These are phyloP conservation scores for Ceratothoa steindachneri DNA, from an alignment of 2,888 invertebrate species.

Conservation along the genomic window DNA sequence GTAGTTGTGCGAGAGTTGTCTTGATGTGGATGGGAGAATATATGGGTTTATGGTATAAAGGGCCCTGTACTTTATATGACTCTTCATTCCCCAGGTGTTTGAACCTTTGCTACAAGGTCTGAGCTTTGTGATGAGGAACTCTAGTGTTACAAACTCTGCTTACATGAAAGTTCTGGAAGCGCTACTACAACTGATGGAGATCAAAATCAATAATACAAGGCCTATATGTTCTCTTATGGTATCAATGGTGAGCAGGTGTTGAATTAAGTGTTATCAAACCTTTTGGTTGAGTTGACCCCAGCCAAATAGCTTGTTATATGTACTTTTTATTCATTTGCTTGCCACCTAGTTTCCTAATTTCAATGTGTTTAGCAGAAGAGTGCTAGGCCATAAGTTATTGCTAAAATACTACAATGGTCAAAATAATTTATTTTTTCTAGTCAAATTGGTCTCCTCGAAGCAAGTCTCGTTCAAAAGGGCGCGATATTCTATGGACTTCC, in stretches of 20 bases:
- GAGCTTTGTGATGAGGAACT: slow-evolving; percentile 34
- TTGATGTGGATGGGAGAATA: too few relatives aligned
- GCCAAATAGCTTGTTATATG: too few relatives aligned
- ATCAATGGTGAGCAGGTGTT: slow-evolving; percentile 55
- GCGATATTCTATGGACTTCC: slow-evolving; percentile 78
- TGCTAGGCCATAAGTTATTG: too few relatives aligned
- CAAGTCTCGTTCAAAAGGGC: slow-evolving; percentile 61
- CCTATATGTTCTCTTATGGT: slow-evolving; percentile 70
- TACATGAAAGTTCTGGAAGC: slow-evolving; percentile 40
- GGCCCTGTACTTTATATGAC: not conserved
- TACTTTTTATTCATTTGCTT: too few relatives aligned
- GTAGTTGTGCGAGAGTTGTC: too few relatives aligned
- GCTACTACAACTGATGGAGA: slow-evolving; percentile 30
- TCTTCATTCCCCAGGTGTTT: slow-evolving; percentile 28
- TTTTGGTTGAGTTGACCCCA: too few relatives aligned
- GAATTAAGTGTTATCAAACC: slow-evolving; percentile 13
- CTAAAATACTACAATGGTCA: too few relatives aligned
- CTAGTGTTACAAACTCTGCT: slow-evolving; percentile 36
- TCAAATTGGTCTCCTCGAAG: slow-evolving; percentile 70
- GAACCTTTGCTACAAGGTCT: slow-evolving; percentile 31
- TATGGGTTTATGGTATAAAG: too few relatives aligned
- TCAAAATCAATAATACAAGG: slow-evolving; percentile 53
- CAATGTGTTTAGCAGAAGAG: too few relatives aligned
- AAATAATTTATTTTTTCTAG: not conserved
- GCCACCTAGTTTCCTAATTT: too few relatives aligned